Conservation (phyloP, 2,113 vertebrate genomes). For the Saccopteryx bilineata region DNA sequence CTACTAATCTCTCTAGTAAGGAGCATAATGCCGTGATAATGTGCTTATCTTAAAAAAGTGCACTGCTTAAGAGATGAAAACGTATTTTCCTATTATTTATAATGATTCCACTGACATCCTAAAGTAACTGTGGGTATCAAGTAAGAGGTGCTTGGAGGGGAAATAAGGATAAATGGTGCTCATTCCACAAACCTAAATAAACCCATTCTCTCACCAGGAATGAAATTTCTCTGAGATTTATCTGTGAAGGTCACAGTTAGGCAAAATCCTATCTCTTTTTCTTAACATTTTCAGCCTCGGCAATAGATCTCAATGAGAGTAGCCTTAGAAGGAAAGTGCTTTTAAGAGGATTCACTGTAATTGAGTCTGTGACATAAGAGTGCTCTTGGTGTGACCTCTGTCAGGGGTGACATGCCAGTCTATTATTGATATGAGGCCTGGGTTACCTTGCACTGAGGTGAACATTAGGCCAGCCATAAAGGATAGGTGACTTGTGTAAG, state of each 20-base stretch:
- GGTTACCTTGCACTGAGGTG: slow-evolving; percentile 26
- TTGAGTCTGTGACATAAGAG: slow-evolving; percentile 68
- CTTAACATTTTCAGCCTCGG: slow-evolving; percentile 43
- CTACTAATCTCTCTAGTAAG: neutral
- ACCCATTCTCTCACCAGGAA: slow-evolving; percentile 19
- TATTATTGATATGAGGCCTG: slow-evolving; percentile 64
- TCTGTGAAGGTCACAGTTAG: slow-evolving; percentile 16
- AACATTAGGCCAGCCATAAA: slow-evolving; percentile 76
- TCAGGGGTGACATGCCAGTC: slow-evolving; percentile 20
- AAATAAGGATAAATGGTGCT: slow-evolving; percentile 52
- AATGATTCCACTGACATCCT: neutral
- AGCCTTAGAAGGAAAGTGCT: slow-evolving; percentile 61
- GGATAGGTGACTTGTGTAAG: slow-evolving; percentile 36
- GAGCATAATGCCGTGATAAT: neutral
- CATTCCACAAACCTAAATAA: slow-evolving; percentile 60
- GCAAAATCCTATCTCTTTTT: slow-evolving; percentile 68
- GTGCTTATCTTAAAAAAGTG: neutral
- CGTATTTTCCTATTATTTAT: slow-evolving; percentile 60
- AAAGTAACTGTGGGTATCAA: neutral
- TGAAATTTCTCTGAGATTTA: slow-evolving; percentile 70
- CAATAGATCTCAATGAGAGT: neutral
- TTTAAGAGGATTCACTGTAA: slow-evolving; percentile 71
- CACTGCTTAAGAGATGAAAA: slow-evolving; percentile 48
- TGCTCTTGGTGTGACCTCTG: slow-evolving; percentile 60
- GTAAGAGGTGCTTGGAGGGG: slow-evolving; percentile 50